Evolutionary conservation across 2,797 vertebrate species (phyloP).

Genomic region (Aratinga solstitialis): DNA sequence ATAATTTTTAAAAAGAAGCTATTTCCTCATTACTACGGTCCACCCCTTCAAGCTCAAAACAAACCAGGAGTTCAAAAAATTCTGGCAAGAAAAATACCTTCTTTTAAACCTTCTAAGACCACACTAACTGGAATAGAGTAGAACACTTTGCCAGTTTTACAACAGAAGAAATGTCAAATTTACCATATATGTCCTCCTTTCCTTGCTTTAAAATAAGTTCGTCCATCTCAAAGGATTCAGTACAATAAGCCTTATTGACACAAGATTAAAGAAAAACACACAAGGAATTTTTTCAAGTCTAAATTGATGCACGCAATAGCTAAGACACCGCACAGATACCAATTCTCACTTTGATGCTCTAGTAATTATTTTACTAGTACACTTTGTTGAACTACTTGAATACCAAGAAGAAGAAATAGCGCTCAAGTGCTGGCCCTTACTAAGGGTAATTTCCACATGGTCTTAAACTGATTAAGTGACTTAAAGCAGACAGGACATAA

Average conservation of each 20-base stretch:
- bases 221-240: not conserved
- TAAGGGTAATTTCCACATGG: not conserved
- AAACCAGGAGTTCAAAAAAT: not conserved
- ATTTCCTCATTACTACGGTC: not conserved
- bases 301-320: not conserved
- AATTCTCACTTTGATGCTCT: not conserved
- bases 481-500: not conserved
- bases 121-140: not conserved
- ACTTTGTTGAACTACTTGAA: not conserved
- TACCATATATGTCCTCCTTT: not conserved
- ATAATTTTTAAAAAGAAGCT: not conserved
- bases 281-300: not conserved
- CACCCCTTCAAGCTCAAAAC: not conserved
- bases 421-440: not conserved
- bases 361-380: not conserved
- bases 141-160: not conserved
- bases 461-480: conserved; percentile 15
- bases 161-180: not conserved
- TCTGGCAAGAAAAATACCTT: not conserved
- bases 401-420: not conserved
- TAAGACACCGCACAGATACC: not conserved
- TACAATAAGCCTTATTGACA: not conserved
- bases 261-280: not conserved
- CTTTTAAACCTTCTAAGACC: not conserved
- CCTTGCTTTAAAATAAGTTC: not conserved